Percentiles rank a stretch among this genome's conserved stretches.
Evolutionary conservation across 2,113 vertebrate species (phyloP).

Genomic region (Dinomys branickii): DNA sequence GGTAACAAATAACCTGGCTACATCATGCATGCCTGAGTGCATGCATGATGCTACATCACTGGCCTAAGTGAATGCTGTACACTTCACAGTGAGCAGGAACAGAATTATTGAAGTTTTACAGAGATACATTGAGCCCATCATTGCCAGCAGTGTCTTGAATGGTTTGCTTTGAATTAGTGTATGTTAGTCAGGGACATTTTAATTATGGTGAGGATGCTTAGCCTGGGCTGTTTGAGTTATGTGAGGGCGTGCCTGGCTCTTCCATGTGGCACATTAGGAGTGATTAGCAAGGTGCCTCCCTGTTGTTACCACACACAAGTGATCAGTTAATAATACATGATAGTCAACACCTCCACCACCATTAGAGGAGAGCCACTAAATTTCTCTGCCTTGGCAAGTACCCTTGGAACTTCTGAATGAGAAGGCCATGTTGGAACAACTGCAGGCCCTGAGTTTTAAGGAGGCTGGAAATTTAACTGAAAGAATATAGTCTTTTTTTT

Average conservation of each 20-base stretch:
- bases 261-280: not conserved
- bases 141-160: not conserved
- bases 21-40: not conserved
- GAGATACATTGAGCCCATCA: not conserved
- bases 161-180: not conserved
- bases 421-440: not conserved
- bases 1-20: not conserved
- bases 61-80: not conserved
- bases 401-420: not conserved
- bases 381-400: not conserved
- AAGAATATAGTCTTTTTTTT: not conserved
- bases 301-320: not conserved
- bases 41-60: too few species aligned
- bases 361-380: not conserved
- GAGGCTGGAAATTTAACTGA: not conserved
- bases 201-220: not conserved
- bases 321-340: not conserved
- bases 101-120: not conserved
- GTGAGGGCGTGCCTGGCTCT: not conserved
- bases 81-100: not conserved
- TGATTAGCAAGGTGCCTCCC: not conserved
- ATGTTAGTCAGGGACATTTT: not conserved
- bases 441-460: not conserved
- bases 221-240: not conserved
- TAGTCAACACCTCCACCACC: not conserved